phyloP scores from a whole-genome alignment of 2,797 vertebrate species.

The Acipenser ruthenus region DNA sequence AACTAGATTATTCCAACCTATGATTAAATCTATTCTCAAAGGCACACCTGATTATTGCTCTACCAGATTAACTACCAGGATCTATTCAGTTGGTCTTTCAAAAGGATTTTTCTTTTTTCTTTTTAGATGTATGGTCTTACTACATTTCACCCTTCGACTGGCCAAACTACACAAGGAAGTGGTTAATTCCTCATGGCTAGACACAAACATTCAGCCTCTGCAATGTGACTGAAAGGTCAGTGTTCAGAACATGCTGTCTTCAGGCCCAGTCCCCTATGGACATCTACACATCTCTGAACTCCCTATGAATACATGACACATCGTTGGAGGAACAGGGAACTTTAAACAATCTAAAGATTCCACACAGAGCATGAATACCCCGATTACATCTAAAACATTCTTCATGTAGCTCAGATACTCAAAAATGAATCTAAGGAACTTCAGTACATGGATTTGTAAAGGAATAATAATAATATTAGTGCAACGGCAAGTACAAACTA shows the following conservation, averaged over 20 bases:
- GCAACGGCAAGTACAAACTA: no score
- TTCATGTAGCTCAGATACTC: neutral
- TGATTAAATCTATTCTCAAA: neutral
- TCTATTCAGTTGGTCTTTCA: neutral
- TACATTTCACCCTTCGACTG: constrained; percentile 36
- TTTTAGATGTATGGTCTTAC: neutral
- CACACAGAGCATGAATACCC: constrained; percentile 15
- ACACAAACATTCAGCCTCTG: constrained; percentile 39
- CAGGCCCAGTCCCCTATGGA: constrained; percentile 29
- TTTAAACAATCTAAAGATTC: constrained; percentile 25
- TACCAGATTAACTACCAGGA: neutral
- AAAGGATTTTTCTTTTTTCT: neutral
- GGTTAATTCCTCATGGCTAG: constrained; percentile 41
- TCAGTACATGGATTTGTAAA: no score
- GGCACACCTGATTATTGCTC: neutral
- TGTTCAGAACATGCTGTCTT: constrained; percentile 35
- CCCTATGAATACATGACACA: constrained; percentile 2
- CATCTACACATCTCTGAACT: constrained; percentile 41
- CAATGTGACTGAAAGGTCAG: constrained; percentile 34
- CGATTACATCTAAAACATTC: neutral
- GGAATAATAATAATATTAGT: no score
- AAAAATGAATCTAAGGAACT: no score
- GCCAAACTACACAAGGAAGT: constrained; percentile 37
- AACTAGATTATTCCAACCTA: no score
- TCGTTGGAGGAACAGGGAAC: constrained; percentile 21